Percentiles rank a stretch among this genome's conserved stretches.
Conservation (phyloP, 2,888 invertebrate genomes). For the Epinotia nisella region DNA sequence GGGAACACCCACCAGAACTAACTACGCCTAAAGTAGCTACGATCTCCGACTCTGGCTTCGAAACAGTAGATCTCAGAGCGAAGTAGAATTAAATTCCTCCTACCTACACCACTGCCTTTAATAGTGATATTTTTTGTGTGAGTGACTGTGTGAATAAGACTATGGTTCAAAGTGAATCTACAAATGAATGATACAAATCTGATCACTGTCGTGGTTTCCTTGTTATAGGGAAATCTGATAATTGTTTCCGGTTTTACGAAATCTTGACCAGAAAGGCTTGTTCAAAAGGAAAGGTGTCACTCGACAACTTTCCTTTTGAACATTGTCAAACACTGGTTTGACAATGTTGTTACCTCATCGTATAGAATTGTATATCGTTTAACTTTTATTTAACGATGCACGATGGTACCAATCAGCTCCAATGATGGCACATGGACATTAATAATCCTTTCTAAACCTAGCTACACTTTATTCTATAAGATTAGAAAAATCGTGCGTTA, state of each 20-base stretch:
- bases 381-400: no score
- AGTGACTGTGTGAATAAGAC: slow-evolving; percentile 44
- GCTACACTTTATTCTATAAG: no score
- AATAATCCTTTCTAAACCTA: no score
- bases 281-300: no score
- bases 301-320: no score
- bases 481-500: no score
- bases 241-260: slow-evolving; percentile 6
- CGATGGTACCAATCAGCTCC: no score
- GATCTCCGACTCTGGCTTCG: slow-evolving; percentile 77
- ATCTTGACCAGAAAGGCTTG: slow-evolving; percentile 16
- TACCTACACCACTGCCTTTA: slow-evolving; percentile 52
- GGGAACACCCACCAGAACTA: slow-evolving; percentile 72
- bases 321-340: no score
- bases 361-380: no score
- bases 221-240: slow-evolving; percentile 30
- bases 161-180: slow-evolving; percentile 37
- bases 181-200: slow-evolving; percentile 22
- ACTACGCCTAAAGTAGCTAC: slow-evolving; percentile 67
- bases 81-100: slow-evolving; percentile 54
- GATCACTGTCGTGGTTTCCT: slow-evolving; percentile 37
- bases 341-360: no score
- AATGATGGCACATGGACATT: no score
- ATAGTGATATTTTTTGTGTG: slow-evolving; percentile 51
- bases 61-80: slow-evolving; percentile 77